Evolutionary conservation across 2,113 vertebrate species (phyloP).

Genomic region (Egretta garzetta): DNA sequence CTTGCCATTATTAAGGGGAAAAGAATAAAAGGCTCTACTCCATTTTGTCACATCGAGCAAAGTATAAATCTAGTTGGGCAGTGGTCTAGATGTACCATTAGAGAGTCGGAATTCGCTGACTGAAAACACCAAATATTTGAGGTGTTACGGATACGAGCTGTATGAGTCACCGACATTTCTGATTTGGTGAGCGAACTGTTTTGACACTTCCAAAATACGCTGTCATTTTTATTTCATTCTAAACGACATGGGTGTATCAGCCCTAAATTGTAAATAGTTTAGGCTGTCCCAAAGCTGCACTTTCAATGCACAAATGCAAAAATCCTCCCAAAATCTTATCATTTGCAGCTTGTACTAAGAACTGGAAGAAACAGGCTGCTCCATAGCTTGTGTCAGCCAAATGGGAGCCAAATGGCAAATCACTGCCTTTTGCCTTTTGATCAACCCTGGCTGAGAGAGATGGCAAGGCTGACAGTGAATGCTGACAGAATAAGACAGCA

Average conservation of each 20-base stretch:
- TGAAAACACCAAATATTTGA: background rate
- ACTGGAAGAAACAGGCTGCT: background rate
- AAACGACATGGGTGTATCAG: background rate
- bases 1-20: background rate
- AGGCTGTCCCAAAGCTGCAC: background rate
- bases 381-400: background rate
- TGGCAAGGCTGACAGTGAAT: background rate
- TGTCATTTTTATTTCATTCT: background rate
- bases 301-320: background rate
- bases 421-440: background rate
- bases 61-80: background rate
- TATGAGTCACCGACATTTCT: background rate
- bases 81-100: background rate
- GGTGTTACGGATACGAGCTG: background rate
- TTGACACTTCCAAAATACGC: background rate
- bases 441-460: background rate
- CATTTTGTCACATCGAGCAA: background rate
- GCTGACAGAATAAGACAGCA: background rate
- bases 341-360: background rate
- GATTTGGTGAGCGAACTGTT: background rate
- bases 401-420: background rate
- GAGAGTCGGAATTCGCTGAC: background rate
- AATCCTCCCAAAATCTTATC: background rate
- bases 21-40: background rate
- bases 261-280: background rate